Evolutionary conservation across 2,113 vertebrate species (phyloP), one percentile per base, ranked within the genome.

Genomic region (Nothocercus nigrocapillus): DNA sequence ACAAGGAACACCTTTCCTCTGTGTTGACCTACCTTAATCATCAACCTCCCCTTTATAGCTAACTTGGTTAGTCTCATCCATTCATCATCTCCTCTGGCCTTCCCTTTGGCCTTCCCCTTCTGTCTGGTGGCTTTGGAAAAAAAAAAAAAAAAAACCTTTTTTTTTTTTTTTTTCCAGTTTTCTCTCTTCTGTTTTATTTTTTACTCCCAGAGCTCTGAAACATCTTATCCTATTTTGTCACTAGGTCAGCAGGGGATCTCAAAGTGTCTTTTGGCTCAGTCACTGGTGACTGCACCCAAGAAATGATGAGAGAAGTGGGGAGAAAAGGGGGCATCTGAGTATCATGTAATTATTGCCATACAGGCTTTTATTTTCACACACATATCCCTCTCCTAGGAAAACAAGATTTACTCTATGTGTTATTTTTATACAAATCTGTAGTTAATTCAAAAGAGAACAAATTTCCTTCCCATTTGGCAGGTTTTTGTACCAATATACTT

Each of bases 11-110:
- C 28, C 28, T 17, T 21, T 30, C 28, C 54, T 56, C 28, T 30
- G 5, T 17, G 28, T 32, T 56, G 54, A 56, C 54, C 18, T 32
- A 56, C 5, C 54, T 30, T 32, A 32, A 18, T 32, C 28, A 30
- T 30, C 9, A 20, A 13, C 34, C 4, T 25, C 44, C 67, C 80
- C 11, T 25, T 3, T 66, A 0, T 12, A 4, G 32, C 5, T 22
- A 6, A 5, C 14, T 19, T 30, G 21, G 30, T 25, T 44, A 18
- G 1, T 14, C 62, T 67, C 58, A 8, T 8, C 21, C 42, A 1
- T 2, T 7, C 19, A 7, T 40, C 16, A 28, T 16, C 62, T 63
- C 36, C 27, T 38, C 16, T 34, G 15, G 14, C 38, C 38, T 63
- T 40, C 36, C 62, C 36, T 40, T 63, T 34, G 15, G 14, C 38